phyloP scores from a whole-genome alignment of 2,797 vertebrate species.

The Centropyge bicolor region DNA sequence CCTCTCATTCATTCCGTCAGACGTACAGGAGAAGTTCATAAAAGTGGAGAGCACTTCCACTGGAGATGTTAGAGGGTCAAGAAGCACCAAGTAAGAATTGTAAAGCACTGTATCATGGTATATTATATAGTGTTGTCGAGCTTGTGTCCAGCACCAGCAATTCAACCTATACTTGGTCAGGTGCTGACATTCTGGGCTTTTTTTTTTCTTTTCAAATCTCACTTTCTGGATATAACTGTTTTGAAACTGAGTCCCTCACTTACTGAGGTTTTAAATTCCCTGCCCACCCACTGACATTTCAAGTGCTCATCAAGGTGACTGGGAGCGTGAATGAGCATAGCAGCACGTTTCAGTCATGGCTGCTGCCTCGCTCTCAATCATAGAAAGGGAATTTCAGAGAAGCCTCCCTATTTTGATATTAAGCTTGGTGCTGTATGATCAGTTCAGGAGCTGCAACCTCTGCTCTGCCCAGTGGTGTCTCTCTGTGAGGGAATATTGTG shows the following conservation, averaged over 20 bases:
- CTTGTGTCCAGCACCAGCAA: background rate
- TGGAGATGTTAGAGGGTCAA: background rate
- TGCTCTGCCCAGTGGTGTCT: background rate
- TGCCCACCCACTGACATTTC: conserved; percentile 5
- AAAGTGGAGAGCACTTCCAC: background rate
- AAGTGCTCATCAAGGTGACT: background rate
- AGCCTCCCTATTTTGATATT: background rate
- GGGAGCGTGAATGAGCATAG: background rate
- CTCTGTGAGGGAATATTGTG: background rate
- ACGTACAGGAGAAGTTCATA: background rate
- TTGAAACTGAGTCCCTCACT: background rate
- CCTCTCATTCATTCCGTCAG: background rate
- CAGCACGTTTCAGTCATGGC: background rate
- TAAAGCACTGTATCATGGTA: background rate
- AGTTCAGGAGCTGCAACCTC: background rate
- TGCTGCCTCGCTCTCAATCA: background rate
- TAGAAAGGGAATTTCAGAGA: background rate
- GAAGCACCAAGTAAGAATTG: background rate
- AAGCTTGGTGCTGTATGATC: background rate
- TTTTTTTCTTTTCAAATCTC: background rate
- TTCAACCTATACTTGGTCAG: background rate
- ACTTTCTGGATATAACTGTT: background rate
- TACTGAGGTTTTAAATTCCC: background rate
- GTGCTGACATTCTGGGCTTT: background rate
- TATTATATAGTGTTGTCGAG: background rate